Evolutionary conservation across 2,888 invertebrate genomes (phyloP), one percentile per base, ranked within the genome.

Genomic region (Chrysina gloriosa): DNA sequence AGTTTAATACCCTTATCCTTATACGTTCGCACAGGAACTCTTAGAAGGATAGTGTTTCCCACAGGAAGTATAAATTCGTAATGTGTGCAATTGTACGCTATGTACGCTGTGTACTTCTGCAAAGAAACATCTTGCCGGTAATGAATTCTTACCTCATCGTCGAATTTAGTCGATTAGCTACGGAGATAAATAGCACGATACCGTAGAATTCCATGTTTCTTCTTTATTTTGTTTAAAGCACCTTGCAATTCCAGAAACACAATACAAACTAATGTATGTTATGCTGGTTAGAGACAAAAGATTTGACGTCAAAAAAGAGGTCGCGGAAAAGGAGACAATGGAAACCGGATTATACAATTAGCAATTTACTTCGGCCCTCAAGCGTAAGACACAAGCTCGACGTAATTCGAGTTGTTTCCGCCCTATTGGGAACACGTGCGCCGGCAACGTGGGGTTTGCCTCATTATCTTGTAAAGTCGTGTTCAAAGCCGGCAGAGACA

Each of bases 261-360:
- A 11, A 27, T 6, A n/a, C 27, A 27, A 27, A 27, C n/a, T 5
- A 21, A 19, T 9, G 4, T 0, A 21, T 4, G 2, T 7, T 16
- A 27, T 50, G 27, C n/a, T n/a, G 11, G 27, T 16, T 50, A 14
- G 14, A 50, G 29, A 50, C 27, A 50, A 50, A 36, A 4, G 21
- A 2, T 36, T n/a, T 9, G 3, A 1, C 11, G 3, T 2, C 6
- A n/a, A 36, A 56, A 36, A 21, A 27, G 5, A 23, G n/a, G 23
- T 36, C 21, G 11, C 36, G 23, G 23, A 36, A 19, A 36, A 36
- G 36, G 56, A 56, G 36, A 56, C 36, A 56, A 56, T 36, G 23
- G n/a, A 3, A 56, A 56, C 36, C 36, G 23, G 56, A 23, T 56
- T 21, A 56, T 36, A 56, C 21, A 56, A 9, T 34, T 36, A 21